Evolutionary conservation across 2,113 vertebrate species (phyloP).

Genomic region (Lepisosteus oculatus): DNA sequence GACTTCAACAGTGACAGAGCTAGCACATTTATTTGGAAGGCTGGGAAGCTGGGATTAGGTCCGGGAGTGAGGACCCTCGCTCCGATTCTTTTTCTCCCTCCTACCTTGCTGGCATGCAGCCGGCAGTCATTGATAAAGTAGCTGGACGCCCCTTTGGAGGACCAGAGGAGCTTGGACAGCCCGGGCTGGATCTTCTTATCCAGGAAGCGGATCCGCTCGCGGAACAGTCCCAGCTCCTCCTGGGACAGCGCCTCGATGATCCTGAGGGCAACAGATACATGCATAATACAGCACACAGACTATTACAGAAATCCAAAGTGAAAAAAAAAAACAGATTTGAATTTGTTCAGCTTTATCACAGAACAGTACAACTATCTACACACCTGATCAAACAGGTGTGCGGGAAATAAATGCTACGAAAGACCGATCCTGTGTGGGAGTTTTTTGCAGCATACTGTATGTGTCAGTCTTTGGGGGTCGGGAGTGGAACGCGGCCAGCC

Average conservation of each 20-base stretch:
- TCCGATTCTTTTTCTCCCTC: no score
- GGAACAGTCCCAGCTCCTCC: conserved; percentile 72
- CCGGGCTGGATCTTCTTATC: conserved; percentile 79
- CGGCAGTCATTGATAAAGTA: conserved; percentile 75
- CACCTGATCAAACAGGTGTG: not conserved
- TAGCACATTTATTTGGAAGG: not conserved
- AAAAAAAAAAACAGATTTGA: no score
- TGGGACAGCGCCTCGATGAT: conserved; percentile 69
- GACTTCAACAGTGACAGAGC: no score
- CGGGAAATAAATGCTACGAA: conserved; percentile 13
- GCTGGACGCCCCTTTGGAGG: conserved; percentile 61
- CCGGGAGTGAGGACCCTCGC: no score
- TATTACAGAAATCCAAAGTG: no score
- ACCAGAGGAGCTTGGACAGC: conserved; percentile 75
- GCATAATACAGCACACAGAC: not conserved
- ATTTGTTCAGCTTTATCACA: no score
- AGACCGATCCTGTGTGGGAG: not conserved
- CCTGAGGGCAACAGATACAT: conserved; percentile 44
- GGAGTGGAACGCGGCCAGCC: not conserved
- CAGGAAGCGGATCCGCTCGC: conserved; percentile 67
- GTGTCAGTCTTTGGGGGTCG: not conserved
- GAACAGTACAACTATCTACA: no score
- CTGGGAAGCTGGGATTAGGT: not conserved
- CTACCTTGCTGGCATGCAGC: conserved; percentile 75
- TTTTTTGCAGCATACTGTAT: not conserved